phyloP scores from a whole-genome alignment of 2,888 invertebrate genomes.

The Antitype chi region DNA sequence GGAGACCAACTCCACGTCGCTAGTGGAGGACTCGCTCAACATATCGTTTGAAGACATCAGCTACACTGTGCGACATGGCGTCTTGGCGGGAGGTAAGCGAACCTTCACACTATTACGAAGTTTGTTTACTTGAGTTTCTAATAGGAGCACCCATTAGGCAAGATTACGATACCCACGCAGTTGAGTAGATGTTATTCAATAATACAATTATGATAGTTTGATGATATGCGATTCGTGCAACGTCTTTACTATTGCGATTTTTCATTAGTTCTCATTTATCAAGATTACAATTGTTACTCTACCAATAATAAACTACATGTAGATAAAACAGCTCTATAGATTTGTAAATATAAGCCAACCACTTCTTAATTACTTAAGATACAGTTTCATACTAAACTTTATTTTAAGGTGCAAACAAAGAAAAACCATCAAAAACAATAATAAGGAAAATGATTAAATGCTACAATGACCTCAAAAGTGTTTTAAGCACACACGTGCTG shows the following conservation, averaged over 20 bases:
- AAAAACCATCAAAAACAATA: background rate
- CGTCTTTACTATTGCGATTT: constrained; percentile 1
- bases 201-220: background rate
- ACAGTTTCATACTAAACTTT: constrained; percentile 10
- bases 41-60: constrained; percentile 92
- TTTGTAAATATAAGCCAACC: constrained; percentile 15
- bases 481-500: background rate
- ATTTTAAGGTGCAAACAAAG: constrained; percentile 15
- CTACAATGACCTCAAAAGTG: background rate
- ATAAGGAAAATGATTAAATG: constrained; percentile 33
- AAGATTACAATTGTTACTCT: background rate
- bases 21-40: constrained; percentile 89
- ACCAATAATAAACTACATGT: background rate
- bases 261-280: constrained; percentile 5
- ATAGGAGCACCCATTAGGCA: constrained; percentile 34
- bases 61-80: constrained; percentile 91
- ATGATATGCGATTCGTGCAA: constrained; percentile 4
- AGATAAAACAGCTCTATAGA: constrained; percentile 26
- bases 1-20: constrained; percentile 83
- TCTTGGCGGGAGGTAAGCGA: constrained; percentile 90
- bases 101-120: constrained; percentile 49
- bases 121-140: constrained; percentile 45
- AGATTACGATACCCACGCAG: constrained; percentile 38
- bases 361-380: background rate
- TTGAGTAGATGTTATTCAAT: constrained; percentile 21